Evolutionary conservation across 2,797 vertebrate genomes (phyloP).

Genomic region (Clarias fuscus): DNA sequence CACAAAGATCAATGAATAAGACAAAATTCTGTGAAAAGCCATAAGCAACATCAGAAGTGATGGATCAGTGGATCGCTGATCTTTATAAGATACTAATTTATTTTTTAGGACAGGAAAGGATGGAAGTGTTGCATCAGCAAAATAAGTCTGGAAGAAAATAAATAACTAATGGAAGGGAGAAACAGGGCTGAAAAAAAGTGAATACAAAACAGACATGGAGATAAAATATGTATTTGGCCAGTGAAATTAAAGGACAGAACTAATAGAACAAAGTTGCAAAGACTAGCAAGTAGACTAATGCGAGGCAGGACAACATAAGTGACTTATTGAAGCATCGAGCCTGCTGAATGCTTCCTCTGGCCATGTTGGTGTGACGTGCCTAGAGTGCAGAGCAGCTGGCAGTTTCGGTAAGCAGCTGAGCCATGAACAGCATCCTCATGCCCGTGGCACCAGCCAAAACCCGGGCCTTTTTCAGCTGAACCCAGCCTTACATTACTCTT

Average conservation of each 20-base stretch:
- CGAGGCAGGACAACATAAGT: slow-evolving; percentile 70
- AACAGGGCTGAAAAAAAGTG: slow-evolving; percentile 6
- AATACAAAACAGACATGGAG: slow-evolving; percentile 12
- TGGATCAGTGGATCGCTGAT: slow-evolving; percentile 39
- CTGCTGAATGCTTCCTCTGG: slow-evolving; percentile 79
- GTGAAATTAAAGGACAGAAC: not conserved
- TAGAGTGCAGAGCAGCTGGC: slow-evolving; percentile 71
- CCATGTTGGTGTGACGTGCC: slow-evolving; percentile 74
- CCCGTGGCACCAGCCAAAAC: not conserved
- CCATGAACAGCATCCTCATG: slow-evolving; percentile 57
- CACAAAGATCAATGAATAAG: slow-evolving; percentile 11
- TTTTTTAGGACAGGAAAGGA: slow-evolving; percentile 37
- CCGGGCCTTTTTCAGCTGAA: slow-evolving; percentile 4
- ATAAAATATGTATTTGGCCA: slow-evolving; percentile 8
- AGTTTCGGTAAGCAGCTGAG: slow-evolving; percentile 70
- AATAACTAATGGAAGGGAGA: not conserved
- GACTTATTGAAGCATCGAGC: slow-evolving; percentile 75
- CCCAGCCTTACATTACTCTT: not conserved
- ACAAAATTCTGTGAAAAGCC: slow-evolving; percentile 9
- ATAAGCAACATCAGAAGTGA: slow-evolving; percentile 6
- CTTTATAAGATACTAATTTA: slow-evolving; percentile 39
- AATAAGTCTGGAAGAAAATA: slow-evolving; percentile 44
- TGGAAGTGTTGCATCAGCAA: slow-evolving; percentile 49
- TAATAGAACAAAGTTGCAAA: not conserved
- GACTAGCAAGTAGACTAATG: slow-evolving; percentile 39